Conservation (phyloP, 1,140 invertebrate species). For the Olivierus martensii region DNA sequence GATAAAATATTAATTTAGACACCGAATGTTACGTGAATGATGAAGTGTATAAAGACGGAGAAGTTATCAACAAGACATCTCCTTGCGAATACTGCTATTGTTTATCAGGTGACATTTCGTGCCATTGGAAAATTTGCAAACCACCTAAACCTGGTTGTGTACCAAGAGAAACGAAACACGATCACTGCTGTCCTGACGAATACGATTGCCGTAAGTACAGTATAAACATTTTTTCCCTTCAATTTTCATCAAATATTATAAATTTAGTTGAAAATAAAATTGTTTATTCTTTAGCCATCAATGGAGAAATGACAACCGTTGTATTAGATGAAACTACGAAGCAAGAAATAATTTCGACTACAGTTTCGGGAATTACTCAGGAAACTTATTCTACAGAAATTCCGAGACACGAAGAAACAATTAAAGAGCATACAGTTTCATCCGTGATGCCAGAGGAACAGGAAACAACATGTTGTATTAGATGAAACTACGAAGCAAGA, state of each 20-base stretch:
- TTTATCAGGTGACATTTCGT: not conserved
- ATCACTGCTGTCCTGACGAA: conserved; percentile 4
- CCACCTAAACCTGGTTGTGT: not conserved
- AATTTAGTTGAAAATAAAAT: not conserved
- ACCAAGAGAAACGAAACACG: not conserved
- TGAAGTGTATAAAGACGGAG: conserved; percentile 1
- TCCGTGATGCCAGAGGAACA: no score
- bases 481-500: no score
- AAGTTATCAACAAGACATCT: not conserved
- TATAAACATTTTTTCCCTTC: not conserved
- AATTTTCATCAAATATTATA: no score
- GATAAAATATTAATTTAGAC: not conserved
- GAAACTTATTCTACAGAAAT: no score
- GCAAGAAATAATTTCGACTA: no score
- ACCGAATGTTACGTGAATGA: conserved; percentile 1
- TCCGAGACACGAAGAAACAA: no score
- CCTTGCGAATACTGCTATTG: conserved; percentile 11
- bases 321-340: no score
- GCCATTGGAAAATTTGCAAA: conserved; percentile 8
- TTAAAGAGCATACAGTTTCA: no score
- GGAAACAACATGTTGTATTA: no score
- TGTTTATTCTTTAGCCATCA: no score
- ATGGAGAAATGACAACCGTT: no score
- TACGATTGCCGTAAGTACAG: conserved; percentile 12
- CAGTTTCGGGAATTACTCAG: no score